Base-by-base conservation (phyloP, 2,888 invertebrate species). In the Drosophila nr. fundita region DNA sequence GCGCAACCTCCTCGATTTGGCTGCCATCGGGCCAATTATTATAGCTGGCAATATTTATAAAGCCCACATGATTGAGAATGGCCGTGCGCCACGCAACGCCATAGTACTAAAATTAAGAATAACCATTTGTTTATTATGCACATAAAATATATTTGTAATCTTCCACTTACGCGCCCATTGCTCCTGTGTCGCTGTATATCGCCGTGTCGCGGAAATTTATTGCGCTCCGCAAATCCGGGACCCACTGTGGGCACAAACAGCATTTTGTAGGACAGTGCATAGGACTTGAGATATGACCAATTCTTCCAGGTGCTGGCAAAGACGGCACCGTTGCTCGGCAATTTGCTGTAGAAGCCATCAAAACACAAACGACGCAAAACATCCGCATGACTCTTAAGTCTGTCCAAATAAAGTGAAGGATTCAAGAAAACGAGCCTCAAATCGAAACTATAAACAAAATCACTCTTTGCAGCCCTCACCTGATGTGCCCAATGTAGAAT, bases 11-110 rank as follows among this genome's bases (percentile, higher is more conserved):
- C 91, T 96, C 96, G 64, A 96, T 96, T 92, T 96, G 96, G 13
- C 96, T 96, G 7, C 96, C 96, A 91, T 96, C 96, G 79, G 95
- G 95, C 96, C 96, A 96, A 89, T 96, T 96, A 90, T 96, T 96
- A 89, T 96, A 96, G 67, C 96, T 96, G 48, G 96, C 96, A 65
- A 96, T 94, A 13, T 95, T 95, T 21, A 96, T 92, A 61, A 95
- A 94, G 62, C 93, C 93, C 13, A 95, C 94, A 29, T 94, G 94
- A 53, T 94, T 93, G 10, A 94, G 93, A 15, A 96, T 91, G 1
- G 95, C 96, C 40, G 94, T 94, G 59, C 94, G 93, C 94, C 95
- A 95, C 0, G 94, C 94, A 0, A 94, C 94, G 68, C 94, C 95
- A 84, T 95, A 96, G 87, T 96, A 96, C 87, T 93, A 59, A 0